These are phyloP conservation scores for Archips xylosteana DNA, from an alignment of 2,888 invertebrate species.

Conservation along the genomic window DNA sequence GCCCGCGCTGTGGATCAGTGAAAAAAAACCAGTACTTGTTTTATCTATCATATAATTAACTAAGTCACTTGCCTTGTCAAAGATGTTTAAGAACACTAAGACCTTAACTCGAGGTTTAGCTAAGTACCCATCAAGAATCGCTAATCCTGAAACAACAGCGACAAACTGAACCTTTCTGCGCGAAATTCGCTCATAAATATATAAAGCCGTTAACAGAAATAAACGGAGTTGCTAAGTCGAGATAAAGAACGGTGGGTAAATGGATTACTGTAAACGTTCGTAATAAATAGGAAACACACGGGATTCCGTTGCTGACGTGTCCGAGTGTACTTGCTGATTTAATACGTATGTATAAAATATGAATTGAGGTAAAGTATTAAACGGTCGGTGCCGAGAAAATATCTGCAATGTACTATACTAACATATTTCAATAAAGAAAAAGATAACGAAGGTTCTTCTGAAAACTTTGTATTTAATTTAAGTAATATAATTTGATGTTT, in stretches of 20 bases:
- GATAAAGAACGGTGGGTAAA: constrained; percentile 33
- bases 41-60: too few relatives aligned
- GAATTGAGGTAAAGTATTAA: too few relatives aligned
- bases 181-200: constrained; percentile 27
- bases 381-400: too few relatives aligned
- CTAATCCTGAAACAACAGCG: constrained; percentile 19
- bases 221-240: constrained; percentile 27
- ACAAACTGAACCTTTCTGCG: constrained; percentile 28
- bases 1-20: too few relatives aligned
- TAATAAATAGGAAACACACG: constrained; percentile 8
- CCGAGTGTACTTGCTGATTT: not conserved
- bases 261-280: constrained; percentile 29
- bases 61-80: not conserved
- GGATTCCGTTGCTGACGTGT: not conserved
- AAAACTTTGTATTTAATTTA: too few relatives aligned
- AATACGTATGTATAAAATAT: too few relatives aligned
- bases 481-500: too few relatives aligned
- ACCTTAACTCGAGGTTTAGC: not conserved
- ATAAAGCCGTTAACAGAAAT: constrained; percentile 35
- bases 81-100: not conserved
- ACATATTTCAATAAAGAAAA: too few relatives aligned
- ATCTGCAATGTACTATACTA: too few relatives aligned
- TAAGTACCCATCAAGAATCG: constrained; percentile 7
- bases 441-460: too few relatives aligned
- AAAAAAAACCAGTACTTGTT: too few relatives aligned